Percentiles rank a stretch among this genome's conserved stretches.
These are phyloP conservation scores for Anaspis maculata DNA, from an alignment of 2,888 invertebrate species.

Conservation along the genomic window DNA sequence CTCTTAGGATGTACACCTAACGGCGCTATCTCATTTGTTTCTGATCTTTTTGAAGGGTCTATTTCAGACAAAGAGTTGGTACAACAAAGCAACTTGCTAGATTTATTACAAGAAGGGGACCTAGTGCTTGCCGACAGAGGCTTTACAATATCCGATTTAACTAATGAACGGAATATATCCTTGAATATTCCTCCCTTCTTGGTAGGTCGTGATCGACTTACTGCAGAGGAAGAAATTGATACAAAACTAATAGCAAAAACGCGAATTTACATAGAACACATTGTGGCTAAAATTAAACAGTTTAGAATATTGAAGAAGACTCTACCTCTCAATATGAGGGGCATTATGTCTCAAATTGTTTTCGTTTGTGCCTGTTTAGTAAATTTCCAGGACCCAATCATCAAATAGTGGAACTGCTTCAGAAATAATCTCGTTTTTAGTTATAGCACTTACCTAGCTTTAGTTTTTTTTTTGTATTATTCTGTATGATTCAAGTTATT, in stretches of 20 bases:
- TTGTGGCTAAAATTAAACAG: conserved; percentile 17
- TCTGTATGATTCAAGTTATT: too few relatives aligned
- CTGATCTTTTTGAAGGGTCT: conserved; percentile 19
- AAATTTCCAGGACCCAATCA: conserved; percentile 16
- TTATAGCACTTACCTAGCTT: too few relatives aligned
- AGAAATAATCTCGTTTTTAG: too few relatives aligned
- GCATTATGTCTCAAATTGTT: conserved; percentile 16
- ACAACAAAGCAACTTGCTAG: conserved; percentile 10
- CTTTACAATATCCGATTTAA: conserved; percentile 14
- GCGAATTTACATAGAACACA: conserved; percentile 21
- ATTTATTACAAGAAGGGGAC: conserved; percentile 18
- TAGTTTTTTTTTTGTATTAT: too few relatives aligned
- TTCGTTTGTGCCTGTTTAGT: too few relatives aligned
- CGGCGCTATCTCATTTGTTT: conserved; percentile 19
- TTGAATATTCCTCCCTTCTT: conserved; percentile 23
- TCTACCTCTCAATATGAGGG: conserved; percentile 16
- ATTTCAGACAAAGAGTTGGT: conserved; percentile 18
- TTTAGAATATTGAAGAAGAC: conserved; percentile 15
- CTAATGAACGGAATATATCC: conserved; percentile 14
- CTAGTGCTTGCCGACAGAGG: conserved; percentile 22
- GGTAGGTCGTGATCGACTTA: conserved; percentile 15
- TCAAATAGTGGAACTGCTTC: too few relatives aligned
- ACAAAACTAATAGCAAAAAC: conserved; percentile 21
- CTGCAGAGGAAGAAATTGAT: conserved; percentile 18
- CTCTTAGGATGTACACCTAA: conserved; percentile 14